phyloP scores from a whole-genome alignment of 2,797 vertebrate species.

The Loriculus beryllinus region DNA sequence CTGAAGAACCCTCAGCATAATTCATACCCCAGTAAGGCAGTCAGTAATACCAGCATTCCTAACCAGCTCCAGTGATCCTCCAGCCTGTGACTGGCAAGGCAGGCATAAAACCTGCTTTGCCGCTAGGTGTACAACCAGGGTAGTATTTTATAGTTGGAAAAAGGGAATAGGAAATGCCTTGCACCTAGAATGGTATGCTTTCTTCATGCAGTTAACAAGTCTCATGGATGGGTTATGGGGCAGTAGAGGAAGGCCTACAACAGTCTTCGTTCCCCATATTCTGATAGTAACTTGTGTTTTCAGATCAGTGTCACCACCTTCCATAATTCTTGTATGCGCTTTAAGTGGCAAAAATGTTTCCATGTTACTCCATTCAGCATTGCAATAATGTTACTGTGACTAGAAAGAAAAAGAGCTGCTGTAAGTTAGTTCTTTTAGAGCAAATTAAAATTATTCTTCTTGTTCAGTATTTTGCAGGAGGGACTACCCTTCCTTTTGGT shows the following conservation, averaged over 20 bases:
- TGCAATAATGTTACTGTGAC: neutral
- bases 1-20: neutral
- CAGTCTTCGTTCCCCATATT: neutral
- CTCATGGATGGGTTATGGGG: neutral
- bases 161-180: neutral
- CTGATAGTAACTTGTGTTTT: neutral
- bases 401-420: neutral
- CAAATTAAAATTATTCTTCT: neutral
- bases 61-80: neutral
- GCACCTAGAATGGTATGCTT: neutral
- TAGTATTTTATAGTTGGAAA: neutral
- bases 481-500: neutral
- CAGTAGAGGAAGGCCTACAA: neutral
- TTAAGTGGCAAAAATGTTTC: neutral
- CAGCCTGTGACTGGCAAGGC: neutral
- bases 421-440: neutral
- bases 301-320: neutral
- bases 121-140: neutral
- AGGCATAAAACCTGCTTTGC: neutral
- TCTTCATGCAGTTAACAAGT: neutral
- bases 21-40: neutral
- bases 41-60: neutral
- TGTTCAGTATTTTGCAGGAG: neutral
- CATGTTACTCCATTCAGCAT: neutral
- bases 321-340: neutral